Percentiles rank a stretch among this genome's conserved stretches.
Evolutionary conservation across 2,797 vertebrate genomes (phyloP).

Genomic region (Sandelia bainsii): DNA sequence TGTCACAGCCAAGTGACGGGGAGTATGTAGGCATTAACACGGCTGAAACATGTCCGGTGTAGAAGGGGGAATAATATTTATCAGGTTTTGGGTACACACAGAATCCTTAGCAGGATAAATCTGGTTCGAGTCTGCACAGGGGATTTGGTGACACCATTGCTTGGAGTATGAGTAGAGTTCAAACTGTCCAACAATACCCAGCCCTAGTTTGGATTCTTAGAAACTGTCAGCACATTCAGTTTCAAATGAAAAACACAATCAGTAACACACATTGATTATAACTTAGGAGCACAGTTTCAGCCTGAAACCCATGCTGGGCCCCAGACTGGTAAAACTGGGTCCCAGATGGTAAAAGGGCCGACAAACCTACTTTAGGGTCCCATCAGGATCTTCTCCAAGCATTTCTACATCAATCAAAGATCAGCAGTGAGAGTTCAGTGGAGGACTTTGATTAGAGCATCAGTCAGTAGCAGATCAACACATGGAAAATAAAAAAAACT

Average conservation of each 20-base stretch:
- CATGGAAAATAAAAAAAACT: not conserved
- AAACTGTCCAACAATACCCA: not conserved
- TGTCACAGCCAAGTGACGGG: too few species aligned
- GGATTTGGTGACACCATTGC: not conserved
- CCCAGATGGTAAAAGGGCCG: not conserved
- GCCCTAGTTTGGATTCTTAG: constrained; percentile 8
- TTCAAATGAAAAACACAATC: constrained; percentile 18
- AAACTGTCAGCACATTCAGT: constrained; percentile 30
- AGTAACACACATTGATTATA: constrained; percentile 27
- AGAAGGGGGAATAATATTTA: not conserved
- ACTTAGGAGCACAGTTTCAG: not conserved
- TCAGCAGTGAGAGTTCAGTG: constrained; percentile 17
- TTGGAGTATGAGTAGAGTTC: not conserved
- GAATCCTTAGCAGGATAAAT: not conserved
- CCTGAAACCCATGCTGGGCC: not conserved
- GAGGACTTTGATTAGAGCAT: constrained; percentile 40
- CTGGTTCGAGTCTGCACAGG: not conserved
- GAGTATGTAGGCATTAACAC: too few species aligned
- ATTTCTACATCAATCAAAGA: not conserved
- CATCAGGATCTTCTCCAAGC: not conserved
- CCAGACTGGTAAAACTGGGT: not conserved
- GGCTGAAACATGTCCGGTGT: not conserved
- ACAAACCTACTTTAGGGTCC: not conserved
- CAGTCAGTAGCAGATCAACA: constrained; percentile 1
- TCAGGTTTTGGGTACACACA: not conserved